Percentiles rank a stretch among this genome's conserved stretches.
These are phyloP conservation scores for Drosophila picticornis DNA, from an alignment of 2,888 invertebrate genomes.

Conservation along the genomic window DNA sequence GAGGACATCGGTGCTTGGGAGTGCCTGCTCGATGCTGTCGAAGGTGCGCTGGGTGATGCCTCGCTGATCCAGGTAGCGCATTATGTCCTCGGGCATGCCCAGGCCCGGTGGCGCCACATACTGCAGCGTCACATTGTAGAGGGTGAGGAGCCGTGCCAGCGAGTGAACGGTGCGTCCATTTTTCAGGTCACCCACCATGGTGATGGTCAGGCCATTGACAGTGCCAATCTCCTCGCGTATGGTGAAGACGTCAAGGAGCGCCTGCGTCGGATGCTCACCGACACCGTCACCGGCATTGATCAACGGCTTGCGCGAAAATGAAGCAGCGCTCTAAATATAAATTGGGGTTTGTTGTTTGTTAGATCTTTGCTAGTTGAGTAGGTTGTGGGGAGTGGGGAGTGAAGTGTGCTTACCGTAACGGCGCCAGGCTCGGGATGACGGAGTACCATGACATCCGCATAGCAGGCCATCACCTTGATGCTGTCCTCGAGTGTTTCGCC, in stretches of 20 bases:
- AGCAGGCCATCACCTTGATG: conserved; percentile 94
- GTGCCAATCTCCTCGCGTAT: conserved; percentile 99
- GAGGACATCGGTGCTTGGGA: conserved; percentile 97
- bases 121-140: conserved; percentile 96
- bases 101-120: conserved; percentile 96
- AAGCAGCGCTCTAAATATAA: conserved; percentile 90
- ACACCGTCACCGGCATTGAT: conserved; percentile 99
- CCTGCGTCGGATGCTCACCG: conserved; percentile 99
- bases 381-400: not conserved
- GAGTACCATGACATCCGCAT: conserved; percentile 96
- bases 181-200: conserved; percentile 99
- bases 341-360: not conserved
- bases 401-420: conserved; percentile 89
- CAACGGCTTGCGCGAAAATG: conserved; percentile 94
- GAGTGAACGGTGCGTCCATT: conserved; percentile 99
- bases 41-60: conserved; percentile 90
- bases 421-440: conserved; percentile 97
- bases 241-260: conserved; percentile 98
- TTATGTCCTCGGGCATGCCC: conserved; percentile 95
- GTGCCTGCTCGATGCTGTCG: conserved; percentile 92
- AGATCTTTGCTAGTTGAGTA: not conserved
- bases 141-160: conserved; percentile 94
- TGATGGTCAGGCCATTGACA: conserved; percentile 98
- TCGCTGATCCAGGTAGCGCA: conserved; percentile 91
- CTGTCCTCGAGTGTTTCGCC: conserved; percentile 98